Evolutionary conservation across 1,140 invertebrate genomes (phyloP).

Genomic region (Papilio dardanus): DNA sequence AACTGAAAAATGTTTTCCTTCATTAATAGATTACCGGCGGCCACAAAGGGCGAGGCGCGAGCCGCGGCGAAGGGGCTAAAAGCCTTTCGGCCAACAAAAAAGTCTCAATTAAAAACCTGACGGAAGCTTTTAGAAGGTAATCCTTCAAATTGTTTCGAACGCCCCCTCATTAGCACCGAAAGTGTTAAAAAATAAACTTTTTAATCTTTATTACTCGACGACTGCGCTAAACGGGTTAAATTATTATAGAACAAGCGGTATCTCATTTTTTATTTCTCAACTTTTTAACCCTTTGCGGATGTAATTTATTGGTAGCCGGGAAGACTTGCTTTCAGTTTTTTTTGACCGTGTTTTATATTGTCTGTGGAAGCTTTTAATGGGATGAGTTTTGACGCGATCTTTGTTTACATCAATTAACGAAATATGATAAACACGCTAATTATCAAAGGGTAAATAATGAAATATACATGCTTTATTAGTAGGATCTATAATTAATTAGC

Average conservation of each 20-base stretch:
- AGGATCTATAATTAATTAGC: background rate
- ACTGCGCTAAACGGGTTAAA: slow-evolving; percentile 80
- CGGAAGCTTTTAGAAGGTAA: slow-evolving; percentile 82
- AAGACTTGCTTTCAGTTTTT: slow-evolving; percentile 64
- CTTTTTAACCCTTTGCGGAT: slow-evolving; percentile 67
- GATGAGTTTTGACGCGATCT: slow-evolving; percentile 49
- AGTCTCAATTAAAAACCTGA: slow-evolving; percentile 82
- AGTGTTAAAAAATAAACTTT: slow-evolving; percentile 82
- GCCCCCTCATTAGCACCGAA: slow-evolving; percentile 81
- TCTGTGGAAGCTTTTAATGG: slow-evolving; percentile 47
- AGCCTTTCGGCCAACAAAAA: slow-evolving; percentile 77
- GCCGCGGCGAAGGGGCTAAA: slow-evolving; percentile 75
- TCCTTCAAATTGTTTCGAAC: slow-evolving; percentile 82
- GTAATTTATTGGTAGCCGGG: slow-evolving; percentile 71
- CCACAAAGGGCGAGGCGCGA: slow-evolving; percentile 70
- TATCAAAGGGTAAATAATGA: background rate
- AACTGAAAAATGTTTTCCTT: slow-evolving; percentile 68
- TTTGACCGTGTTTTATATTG: slow-evolving; percentile 61
- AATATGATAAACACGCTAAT: background rate
- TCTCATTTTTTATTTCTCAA: slow-evolving; percentile 67
- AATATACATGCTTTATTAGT: background rate
- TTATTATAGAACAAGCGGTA: slow-evolving; percentile 75
- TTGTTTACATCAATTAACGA: slow-evolving; percentile 39
- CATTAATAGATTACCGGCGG: slow-evolving; percentile 77
- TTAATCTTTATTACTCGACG: slow-evolving; percentile 81